Evolutionary conservation across 35 echinoderm and acorn worm genomes (phyloP).

Genomic region (Strongylocentrotus purpuratus): DNA sequence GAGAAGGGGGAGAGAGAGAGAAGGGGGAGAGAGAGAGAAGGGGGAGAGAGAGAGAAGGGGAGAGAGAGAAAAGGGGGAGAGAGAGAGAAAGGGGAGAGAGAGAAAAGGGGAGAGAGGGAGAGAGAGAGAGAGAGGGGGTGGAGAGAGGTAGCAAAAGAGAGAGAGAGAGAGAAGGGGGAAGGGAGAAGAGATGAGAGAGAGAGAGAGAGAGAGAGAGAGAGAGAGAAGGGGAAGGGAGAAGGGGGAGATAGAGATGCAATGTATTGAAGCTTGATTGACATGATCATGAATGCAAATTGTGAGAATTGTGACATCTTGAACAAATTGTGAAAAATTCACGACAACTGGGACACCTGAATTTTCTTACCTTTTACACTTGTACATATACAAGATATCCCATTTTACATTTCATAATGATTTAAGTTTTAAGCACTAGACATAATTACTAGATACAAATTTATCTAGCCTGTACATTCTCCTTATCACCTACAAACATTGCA

Average conservation of each 20-base stretch:
- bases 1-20: no score
- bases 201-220: no score
- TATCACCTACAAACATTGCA: no score
- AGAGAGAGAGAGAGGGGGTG: not conserved
- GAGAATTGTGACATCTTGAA: no score
- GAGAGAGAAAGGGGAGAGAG: no score
- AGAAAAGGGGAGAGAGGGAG: not conserved
- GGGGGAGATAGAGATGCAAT: not conserved
- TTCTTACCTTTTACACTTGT: not conserved
- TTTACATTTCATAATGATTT: no score
- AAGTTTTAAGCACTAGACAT: no score
- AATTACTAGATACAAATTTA: no score
- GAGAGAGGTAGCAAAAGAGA: no score
- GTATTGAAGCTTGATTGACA: not conserved
- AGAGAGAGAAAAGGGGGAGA: not conserved
- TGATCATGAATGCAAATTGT: not conserved
- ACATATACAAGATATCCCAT: no score
- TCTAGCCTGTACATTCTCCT: no score
- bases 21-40: not conserved
- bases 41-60: not conserved
- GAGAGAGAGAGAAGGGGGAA: not conserved
- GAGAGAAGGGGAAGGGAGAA: no score
- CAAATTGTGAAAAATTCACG: not conserved
- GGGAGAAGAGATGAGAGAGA: not conserved
- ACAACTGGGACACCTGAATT: not conserved